Evolutionary conservation across 2,797 vertebrate genomes (phyloP).

Genomic region (Sebastes trivittatus): DNA sequence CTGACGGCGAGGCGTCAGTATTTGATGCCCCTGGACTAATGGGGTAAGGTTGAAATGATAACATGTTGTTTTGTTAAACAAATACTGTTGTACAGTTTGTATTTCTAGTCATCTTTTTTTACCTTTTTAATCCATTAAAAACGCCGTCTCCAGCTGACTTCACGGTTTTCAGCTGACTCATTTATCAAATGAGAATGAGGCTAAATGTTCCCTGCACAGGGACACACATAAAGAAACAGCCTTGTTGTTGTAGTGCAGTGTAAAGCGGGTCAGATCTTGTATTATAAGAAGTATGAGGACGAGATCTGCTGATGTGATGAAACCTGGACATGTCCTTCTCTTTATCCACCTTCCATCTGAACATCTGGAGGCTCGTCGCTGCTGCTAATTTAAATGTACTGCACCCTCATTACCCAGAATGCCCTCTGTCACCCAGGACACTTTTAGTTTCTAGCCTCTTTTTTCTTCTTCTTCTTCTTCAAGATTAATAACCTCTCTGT

Average conservation of each 20-base stretch:
- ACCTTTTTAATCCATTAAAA: background rate
- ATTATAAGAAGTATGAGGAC: background rate
- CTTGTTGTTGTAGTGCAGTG: background rate
- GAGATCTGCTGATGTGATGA: background rate
- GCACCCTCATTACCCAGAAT: conserved; percentile 53
- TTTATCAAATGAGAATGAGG: background rate
- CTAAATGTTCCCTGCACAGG: background rate
- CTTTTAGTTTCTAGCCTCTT: background rate
- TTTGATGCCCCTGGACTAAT: too few species aligned
- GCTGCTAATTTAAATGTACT: conserved; percentile 33
- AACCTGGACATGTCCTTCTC: background rate
- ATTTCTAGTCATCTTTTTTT: background rate
- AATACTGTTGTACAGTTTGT: background rate
- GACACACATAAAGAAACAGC: background rate
- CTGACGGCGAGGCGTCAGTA: too few species aligned
- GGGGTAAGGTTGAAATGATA: too few species aligned
- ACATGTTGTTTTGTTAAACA: too few species aligned
- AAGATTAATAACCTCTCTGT: conserved; percentile 47
- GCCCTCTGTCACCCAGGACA: conserved; percentile 27
- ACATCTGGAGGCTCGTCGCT: background rate
- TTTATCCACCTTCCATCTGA: background rate
- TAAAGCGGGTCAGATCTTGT: background rate
- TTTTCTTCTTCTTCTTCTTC: background rate
- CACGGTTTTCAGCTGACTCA: background rate
- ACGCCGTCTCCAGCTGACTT: too few species aligned